phyloP scores from a whole-genome alignment of 2,888 invertebrate species.

The Deilephila elpenor region DNA sequence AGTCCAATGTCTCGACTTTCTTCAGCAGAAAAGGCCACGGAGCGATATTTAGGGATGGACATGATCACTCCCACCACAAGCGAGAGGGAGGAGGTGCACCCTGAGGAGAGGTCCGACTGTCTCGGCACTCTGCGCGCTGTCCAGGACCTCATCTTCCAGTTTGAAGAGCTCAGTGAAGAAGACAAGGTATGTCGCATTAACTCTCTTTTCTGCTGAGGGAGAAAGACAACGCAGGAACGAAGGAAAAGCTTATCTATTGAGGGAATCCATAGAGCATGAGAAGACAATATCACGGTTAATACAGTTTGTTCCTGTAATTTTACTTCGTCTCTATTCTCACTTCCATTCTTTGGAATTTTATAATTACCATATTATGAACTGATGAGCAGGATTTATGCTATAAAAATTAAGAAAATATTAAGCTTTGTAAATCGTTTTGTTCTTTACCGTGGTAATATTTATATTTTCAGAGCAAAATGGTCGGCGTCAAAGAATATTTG shows the following conservation, averaged over 20 bases:
- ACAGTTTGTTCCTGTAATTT: too few species aligned
- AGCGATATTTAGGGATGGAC: conserved; percentile 32
- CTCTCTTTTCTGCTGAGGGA: too few species aligned
- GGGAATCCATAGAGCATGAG: too few species aligned
- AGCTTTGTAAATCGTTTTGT: too few species aligned
- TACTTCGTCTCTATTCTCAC: too few species aligned
- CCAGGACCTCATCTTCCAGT: conserved; percentile 60
- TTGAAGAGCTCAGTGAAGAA: conserved; percentile 61
- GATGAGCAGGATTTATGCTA: too few species aligned
- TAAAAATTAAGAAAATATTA: too few species aligned
- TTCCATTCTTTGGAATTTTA: too few species aligned
- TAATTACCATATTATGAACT: too few species aligned
- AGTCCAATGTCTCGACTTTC: not conserved
- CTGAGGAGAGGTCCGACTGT: conserved; percentile 51
- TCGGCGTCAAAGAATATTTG: conserved; percentile 64
- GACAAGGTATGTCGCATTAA: conserved; percentile 61
- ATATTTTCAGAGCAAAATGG: conserved; percentile 66
- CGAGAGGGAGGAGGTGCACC: conserved; percentile 29
- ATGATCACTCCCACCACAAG: conserved; percentile 28
- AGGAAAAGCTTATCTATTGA: too few species aligned
- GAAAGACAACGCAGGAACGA: too few species aligned
- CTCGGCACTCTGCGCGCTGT: conserved; percentile 57
- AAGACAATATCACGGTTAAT: too few species aligned
- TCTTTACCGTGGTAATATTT: conserved; percentile 26
- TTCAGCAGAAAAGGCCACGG: conserved; percentile 42